Base-by-base conservation (phyloP, 1,140 invertebrate species). In the Steinernema khuongi region DNA sequence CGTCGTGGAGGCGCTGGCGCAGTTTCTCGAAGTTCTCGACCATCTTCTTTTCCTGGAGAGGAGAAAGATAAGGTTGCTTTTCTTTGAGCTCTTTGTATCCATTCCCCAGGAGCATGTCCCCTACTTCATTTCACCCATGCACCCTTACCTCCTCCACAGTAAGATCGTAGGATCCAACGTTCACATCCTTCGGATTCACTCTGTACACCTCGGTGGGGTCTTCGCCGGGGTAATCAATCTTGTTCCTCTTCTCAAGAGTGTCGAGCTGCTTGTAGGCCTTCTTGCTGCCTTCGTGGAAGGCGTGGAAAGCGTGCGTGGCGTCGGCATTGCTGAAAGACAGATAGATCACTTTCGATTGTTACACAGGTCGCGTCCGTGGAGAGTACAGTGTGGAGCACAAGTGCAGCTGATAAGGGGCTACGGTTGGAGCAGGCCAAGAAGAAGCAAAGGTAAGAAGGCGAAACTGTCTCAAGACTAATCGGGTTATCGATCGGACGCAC, bases 241-340 rank as follows among this genome's bases (percentile, higher is more conserved):
- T 50, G 19, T 68, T 73, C 1, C 66, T 32, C 31, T 79, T 78
- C 68, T 85, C 77, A 11, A 83, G 32, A 2, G 70, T 18, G 18
- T 76, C 72, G 2, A 84, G 43, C 70, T 84, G 83, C 73, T 84
- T 84, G 44, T 83, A 84, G 1, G 83, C 83, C 32, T 75, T 70
- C 14, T 67, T 68, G 36, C 71, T 74, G 19, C 81, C 81, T 75
- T 79, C 76, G 32, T 81, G 81, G 71, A 82, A 82, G 7, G 83
- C 83, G 50, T 85, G 80, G 67, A 84, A 84, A 36, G 85, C 81
- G 32, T 85, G 83, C 14, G 83, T 85, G 14, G 83, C 83, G 71
- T 84, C 83, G 14, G 83, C 67, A 44, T 84, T 74, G 73, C 83
- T 85, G 29, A 69, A 83, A 74, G 19, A n/a, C 19, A 71, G 50